Percentiles rank a stretch among this genome's conserved stretches.
Conservation (phyloP, 2,797 vertebrate species). For the Mallotus villosus region DNA sequence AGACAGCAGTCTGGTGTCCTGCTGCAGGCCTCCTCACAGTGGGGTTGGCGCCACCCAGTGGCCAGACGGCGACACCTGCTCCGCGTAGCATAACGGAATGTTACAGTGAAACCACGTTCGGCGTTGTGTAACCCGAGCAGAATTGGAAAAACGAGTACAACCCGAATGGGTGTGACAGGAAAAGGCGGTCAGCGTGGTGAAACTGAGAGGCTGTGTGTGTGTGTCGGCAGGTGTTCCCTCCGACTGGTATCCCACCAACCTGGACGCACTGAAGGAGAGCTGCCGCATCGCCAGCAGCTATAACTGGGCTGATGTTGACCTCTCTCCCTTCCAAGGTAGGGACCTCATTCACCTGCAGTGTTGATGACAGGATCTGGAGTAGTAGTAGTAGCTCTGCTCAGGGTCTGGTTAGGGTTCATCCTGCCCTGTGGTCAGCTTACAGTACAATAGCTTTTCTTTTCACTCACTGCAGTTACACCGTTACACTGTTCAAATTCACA, state of each 20-base stretch:
- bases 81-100: not conserved
- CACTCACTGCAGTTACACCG: too few relatives aligned
- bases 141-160: too few relatives aligned
- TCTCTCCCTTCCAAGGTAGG: constrained; percentile 91
- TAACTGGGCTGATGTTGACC: constrained; percentile 93
- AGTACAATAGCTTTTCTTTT: too few relatives aligned
- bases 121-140: too few relatives aligned
- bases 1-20: constrained; percentile 17
- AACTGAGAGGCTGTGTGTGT: constrained; percentile 19
- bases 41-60: constrained; percentile 70
- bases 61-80: constrained; percentile 24
- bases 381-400: too few relatives aligned
- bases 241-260: constrained; percentile 89
- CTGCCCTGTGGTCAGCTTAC: too few relatives aligned
- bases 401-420: too few relatives aligned
- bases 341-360: not conserved
- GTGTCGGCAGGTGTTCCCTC: constrained; percentile 79
- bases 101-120: too few relatives aligned
- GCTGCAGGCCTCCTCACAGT: constrained; percentile 37
- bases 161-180: too few relatives aligned
- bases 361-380: too few relatives aligned
- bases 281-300: constrained; percentile 93
- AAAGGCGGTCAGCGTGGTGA: not conserved
- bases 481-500: too few relatives aligned
- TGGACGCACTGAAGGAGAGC: constrained; percentile 93